Evolutionary conservation across 2,113 vertebrate genomes (phyloP).

Genomic region (Puntigrus tetrazona): DNA sequence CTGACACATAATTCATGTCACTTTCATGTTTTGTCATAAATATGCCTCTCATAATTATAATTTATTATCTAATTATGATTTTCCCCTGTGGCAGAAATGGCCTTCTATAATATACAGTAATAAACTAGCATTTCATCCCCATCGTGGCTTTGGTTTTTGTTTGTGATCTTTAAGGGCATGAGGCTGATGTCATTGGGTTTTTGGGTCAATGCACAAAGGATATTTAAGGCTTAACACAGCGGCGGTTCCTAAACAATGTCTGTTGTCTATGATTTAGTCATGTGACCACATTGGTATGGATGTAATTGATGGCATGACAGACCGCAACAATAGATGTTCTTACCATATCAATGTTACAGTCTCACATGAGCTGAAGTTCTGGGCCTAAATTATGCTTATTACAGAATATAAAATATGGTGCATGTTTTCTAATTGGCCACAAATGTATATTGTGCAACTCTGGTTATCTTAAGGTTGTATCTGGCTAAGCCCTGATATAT

Average conservation of each 20-base stretch:
- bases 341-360: neutral
- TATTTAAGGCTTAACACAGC: conserved; percentile 12
- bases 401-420: neutral
- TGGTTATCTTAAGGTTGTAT: neutral
- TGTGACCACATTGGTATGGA: conserved; percentile 23
- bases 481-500: neutral
- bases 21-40: neutral
- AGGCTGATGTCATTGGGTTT: neutral
- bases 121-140: neutral
- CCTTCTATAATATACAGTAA: neutral
- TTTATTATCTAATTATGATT: neutral
- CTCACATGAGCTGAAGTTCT: neutral
- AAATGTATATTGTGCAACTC: too few relatives aligned
- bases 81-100: too few relatives aligned
- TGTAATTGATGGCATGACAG: conserved; percentile 18
- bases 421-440: neutral
- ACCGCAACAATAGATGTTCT: neutral
- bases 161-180: neutral
- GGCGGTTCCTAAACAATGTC: conserved; percentile 2
- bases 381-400: neutral
- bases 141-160: neutral
- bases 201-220: conserved; percentile 16
- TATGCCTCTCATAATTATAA: neutral
- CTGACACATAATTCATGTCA: neutral
- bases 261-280: neutral